Evolutionary conservation across 2,113 vertebrate genomes (phyloP), one percentile per base, ranked within the genome.

Genomic region (Octodon degus): DNA sequence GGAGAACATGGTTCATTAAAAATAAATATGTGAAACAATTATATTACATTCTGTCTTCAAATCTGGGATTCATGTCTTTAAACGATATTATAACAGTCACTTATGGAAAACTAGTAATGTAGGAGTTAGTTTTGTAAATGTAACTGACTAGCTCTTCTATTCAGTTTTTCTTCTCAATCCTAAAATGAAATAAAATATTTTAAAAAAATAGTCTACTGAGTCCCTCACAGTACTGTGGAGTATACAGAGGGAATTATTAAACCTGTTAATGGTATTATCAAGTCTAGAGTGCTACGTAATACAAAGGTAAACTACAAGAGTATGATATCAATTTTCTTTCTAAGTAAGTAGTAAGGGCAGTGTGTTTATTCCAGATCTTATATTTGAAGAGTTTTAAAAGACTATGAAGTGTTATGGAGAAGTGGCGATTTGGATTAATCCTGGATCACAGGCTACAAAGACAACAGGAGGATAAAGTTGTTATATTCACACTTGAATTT

Each of bases 401-500:
- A 80, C 43, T 84, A 30, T 84, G 17, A 91, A 80, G 25, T 2
- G 27, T 95, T 58, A 62, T 76, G 17, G 13, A 89, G 43, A 90
- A 93, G 9, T 13, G 72, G 60, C 34, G 14, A 62, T 76, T 63
- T 87, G 68, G 24, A 68, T 91, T 93, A 68, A 47, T 88, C 16
- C 37, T 90, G 22, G 4, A 25, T 65, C 14, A 77, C 14, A 77
- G 20, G 0, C 19, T 84, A 7, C 67, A 86, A 95, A 77, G 11
- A 2, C 32, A 53, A 86, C 32, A 27, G 68, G 8, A 70, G 24
- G 5, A 80, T 83, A 93, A 62, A 89, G 22, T 55, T 62, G 30
- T 91, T 79, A 84, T 34, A 30, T 37, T 84, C 55, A 90, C 30
- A 80, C 3, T 87, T 53, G 68, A 65, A 90, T 89, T 84, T 96